Evolutionary conservation across 2,113 vertebrate species (phyloP).

Genomic region (Odocoileus hemionus): DNA sequence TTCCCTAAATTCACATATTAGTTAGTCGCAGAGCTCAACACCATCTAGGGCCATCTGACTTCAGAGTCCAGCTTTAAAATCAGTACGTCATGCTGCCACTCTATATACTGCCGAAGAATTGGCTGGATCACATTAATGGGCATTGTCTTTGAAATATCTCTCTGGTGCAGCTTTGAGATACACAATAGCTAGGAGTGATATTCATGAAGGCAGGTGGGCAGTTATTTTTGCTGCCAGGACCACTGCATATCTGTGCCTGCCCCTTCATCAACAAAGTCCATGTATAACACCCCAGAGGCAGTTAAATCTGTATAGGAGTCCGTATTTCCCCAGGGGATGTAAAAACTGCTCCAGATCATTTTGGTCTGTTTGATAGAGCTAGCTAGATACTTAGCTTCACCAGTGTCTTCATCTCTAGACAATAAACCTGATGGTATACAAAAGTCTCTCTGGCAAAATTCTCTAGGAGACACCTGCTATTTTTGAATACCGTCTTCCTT

Average conservation of each 20-base stretch:
- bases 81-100: rapidly evolving
- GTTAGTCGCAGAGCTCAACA: background rate
- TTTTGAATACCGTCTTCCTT: slow-evolving; percentile 51
- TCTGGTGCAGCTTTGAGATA: background rate
- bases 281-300: background rate
- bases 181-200: background rate
- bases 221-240: background rate
- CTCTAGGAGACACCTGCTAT: slow-evolving; percentile 54
- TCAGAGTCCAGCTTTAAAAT: background rate
- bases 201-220: background rate
- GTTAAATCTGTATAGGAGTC: background rate
- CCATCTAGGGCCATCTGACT: background rate
- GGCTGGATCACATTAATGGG: background rate
- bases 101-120: background rate
- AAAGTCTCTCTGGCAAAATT: slow-evolving; percentile 45
- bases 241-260: background rate
- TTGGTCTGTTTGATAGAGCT: background rate
- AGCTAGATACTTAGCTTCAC: background rate
- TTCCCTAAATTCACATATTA: background rate
- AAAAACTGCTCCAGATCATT: background rate
- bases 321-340: background rate
- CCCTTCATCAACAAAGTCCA: background rate
- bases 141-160: background rate
- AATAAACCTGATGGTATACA: slow-evolving; percentile 5
- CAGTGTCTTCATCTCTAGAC: background rate